Conservation (phyloP, 1,140 invertebrate genomes). For the Globodera rostochiensis region DNA sequence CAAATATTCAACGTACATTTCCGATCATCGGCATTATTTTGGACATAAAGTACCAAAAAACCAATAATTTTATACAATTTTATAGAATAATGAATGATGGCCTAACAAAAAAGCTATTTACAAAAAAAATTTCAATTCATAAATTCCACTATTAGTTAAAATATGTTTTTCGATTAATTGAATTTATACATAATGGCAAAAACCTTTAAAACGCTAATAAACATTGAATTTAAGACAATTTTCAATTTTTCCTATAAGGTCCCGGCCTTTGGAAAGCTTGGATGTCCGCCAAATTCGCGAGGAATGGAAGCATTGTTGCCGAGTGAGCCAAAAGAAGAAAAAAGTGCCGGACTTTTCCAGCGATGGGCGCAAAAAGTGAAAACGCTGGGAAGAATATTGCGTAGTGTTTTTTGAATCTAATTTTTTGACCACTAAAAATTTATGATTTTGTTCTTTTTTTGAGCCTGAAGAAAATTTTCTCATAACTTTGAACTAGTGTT, state of each 20-base stretch:
- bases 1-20: conserved; percentile 47
- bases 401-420: neutral
- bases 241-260: conserved; percentile 24
- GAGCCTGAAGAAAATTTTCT: too few species aligned
- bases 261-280: conserved; percentile 38
- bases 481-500: too few species aligned
- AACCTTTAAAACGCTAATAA: neutral
- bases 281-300: conserved; percentile 25
- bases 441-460: too few species aligned
- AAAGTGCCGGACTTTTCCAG: neutral
- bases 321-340: neutral
- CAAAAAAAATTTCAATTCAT: too few species aligned
- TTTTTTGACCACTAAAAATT: neutral
- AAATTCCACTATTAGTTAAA: too few species aligned
- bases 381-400: neutral
- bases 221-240: neutral
- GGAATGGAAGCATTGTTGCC: neutral
- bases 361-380: neutral
- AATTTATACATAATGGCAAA: neutral
- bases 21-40: conserved; percentile 54
- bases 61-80: neutral
- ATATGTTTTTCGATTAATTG: too few species aligned
- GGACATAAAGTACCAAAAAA: conserved; percentile 45
- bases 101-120: too few species aligned
- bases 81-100: too few species aligned